Evolutionary conservation across 2,888 invertebrate genomes (phyloP), one percentile per base, ranked within the genome.

Genomic region (Brachyptera putata): DNA sequence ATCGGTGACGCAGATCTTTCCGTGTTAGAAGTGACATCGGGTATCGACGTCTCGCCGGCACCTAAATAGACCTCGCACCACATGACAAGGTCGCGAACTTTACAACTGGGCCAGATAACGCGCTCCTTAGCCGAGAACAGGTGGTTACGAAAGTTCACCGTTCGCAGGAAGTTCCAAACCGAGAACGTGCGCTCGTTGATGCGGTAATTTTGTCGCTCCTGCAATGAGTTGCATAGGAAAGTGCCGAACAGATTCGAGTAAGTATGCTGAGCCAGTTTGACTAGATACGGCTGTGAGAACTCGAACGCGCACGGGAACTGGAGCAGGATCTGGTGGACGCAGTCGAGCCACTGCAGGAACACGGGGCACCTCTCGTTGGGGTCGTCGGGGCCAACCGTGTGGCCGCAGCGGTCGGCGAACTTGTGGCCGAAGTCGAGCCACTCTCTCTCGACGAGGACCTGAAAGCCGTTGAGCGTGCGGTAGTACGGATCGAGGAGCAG

Each of bases 361-460:
- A 98, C 92, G 3, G 98, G 98, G 71, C 95, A 95, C 43, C 95
- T 82, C 77, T 99, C 98, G 75, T 95, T 96, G n/a, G 84, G 80
- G 71, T 96, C 95, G 65, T 91, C 92, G 2, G 85, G 81, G 13
- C 87, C 87, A 41, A 88, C 85, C 36, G 84, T 84, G 70, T 89
- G 89, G 0, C 91, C 90, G 74, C 95, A 95, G 56, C 98, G 86
- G 76, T 98, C 97, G 4, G 91, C 91, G 77, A 98, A 98, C 78
- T 98, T 98, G 79, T 99, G 98, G 0, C 98, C 98, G 77, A 93
- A 99, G 72, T 92, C 94, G 37, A 98, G 78, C 98, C 98, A 99
- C 74, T 99, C 98, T 61, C 95, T 84, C 76, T 97, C 94, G 59
- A 97, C 88, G 60, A 99, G 80, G 56, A 91, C 82, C n/a, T 36